Base-by-base conservation (phyloP, 2,888 invertebrate genomes). In the Monoplex corrugatus region DNA sequence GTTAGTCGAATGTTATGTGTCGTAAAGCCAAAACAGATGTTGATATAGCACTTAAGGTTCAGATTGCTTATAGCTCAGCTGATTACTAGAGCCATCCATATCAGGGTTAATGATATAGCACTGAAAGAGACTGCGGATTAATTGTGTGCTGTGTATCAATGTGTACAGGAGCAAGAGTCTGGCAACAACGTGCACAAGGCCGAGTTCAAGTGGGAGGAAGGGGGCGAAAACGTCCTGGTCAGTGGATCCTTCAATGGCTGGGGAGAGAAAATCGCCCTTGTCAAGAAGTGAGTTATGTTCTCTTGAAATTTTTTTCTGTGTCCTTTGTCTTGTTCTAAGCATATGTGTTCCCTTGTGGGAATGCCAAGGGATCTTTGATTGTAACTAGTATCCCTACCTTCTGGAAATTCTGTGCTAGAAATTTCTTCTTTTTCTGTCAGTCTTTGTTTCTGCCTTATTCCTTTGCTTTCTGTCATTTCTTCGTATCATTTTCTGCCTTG, bases 161-260 rank as follows among this genome's bases (percentile, higher is more conserved):
- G 75, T 75, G 75, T 82, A 8, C 86, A 91, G 91, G 87, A 86
- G 83, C 82, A 82, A 40, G 86, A 85, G 50, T 44, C 82, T 0
- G 92, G 75, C 10, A 87, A 87, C 87, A 87, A 87, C 28, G 75
- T 90, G 87, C 89, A 92, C 72, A 80, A 92, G 40, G 92, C 92
- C 75, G 93, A 94, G 86, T 93, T 94, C 87, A 90, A 88, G 89
- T 94, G 94, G 94, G 93, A 93, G 57, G 92, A 92, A 80, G 93
- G 91, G 10, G 94, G 93, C 50, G 93, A 94, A n/a, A 92, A 75
- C 43, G 94, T 94, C 3, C 91, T 92, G 72, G 91, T 94, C 43
- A 90, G 92, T 40, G 94, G 94, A 10, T 92, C 94, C 35, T 94
- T 94, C 91, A 94, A 93, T 88, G 91, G 92, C 87, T 94, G 94